Conservation (phyloP, 2,113 vertebrate genomes). For the Brachypodius melanocephalos region DNA sequence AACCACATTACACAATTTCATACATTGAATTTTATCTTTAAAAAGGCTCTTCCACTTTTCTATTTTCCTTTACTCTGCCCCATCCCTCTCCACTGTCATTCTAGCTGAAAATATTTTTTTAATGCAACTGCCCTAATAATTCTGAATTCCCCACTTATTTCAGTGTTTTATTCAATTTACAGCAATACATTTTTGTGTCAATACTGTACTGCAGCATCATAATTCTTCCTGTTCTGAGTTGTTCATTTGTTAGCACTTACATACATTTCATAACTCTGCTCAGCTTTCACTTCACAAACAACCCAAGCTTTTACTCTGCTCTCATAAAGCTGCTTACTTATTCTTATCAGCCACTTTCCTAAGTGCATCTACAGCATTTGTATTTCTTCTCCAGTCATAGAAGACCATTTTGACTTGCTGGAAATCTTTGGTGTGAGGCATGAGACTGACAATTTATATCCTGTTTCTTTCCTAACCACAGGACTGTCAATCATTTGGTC, state of each 20-base stretch:
- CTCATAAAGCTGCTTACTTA: not conserved
- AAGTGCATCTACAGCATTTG: not conserved
- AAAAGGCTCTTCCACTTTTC: not conserved
- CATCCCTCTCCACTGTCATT: not conserved
- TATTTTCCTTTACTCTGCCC: not conserved
- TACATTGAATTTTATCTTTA: not conserved
- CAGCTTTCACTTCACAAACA: not conserved
- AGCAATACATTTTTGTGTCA: not conserved
- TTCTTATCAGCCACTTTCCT: not conserved
- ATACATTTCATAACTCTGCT: not conserved
- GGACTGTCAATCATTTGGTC: not conserved
- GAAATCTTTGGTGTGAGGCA: not conserved
- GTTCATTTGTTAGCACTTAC: not conserved
- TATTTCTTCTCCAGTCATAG: not conserved
- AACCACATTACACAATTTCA: not conserved
- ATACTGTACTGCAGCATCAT: not conserved
- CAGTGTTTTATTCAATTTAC: not conserved
- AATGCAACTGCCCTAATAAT: not conserved
- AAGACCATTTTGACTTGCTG: not conserved
- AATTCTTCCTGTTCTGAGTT: not conserved
- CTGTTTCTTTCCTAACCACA: not conserved
- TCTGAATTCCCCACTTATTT: not conserved
- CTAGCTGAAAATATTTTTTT: not conserved
- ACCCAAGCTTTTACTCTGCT: not conserved
- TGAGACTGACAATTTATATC: not conserved